Conservation (phyloP, 2,797 vertebrate species). For the Ceryle rudis region DNA sequence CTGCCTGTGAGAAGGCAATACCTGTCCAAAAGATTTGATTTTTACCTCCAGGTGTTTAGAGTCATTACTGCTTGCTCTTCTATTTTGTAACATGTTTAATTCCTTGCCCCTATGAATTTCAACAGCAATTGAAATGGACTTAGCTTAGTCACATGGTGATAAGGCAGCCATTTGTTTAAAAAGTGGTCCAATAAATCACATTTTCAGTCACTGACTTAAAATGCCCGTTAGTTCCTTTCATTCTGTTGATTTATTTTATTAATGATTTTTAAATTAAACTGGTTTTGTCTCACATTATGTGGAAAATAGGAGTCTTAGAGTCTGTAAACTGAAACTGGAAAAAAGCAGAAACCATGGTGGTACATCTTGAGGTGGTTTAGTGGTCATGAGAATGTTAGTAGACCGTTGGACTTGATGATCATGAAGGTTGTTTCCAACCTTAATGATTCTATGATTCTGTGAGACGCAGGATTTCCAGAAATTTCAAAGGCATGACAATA, state of each 20-base stretch:
- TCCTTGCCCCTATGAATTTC: neutral
- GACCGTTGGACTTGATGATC: no score
- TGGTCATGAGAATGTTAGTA: no score
- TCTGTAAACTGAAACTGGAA: neutral
- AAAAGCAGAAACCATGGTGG: neutral
- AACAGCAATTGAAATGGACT: neutral
- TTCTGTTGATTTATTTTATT: neutral
- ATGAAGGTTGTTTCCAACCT: no score
- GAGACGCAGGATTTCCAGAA: neutral
- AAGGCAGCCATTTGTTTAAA: neutral
- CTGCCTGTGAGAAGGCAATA: neutral
- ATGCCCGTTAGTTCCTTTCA: neutral
- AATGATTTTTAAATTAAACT: neutral
- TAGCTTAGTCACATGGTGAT: neutral
- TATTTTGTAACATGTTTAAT: neutral
- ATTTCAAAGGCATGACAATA: neutral
- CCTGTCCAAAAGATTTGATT: neutral
- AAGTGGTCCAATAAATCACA: neutral
- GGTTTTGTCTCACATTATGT: neutral
- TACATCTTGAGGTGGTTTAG: neutral
- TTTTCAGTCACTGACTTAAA: slow-evolving; percentile 2
- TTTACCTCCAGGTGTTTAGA: neutral
- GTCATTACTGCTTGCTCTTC: neutral
- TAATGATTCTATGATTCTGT: neutral
- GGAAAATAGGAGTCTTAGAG: neutral